Conservation (phyloP, 1,140 invertebrate genomes). For the Cataglyphis hispanica region DNA sequence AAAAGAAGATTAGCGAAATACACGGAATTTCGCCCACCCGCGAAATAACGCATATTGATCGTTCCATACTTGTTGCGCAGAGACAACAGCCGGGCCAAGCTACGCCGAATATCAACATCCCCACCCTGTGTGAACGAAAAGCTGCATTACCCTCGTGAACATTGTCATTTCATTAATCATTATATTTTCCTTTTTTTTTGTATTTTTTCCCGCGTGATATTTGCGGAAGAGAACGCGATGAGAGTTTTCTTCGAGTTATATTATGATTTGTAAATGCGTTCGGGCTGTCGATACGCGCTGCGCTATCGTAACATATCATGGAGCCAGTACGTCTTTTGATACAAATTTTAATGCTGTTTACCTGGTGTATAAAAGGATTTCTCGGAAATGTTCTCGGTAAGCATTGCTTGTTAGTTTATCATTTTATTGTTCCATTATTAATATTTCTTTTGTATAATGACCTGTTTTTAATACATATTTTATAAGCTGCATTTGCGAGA, state of each 20-base stretch:
- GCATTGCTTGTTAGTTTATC: constrained; percentile 41
- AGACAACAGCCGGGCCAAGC: constrained; percentile 67
- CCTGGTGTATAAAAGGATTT: constrained; percentile 79
- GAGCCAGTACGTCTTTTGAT: constrained; percentile 81
- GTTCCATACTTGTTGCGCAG: constrained; percentile 83
- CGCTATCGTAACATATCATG: constrained; percentile 84
- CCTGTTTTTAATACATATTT: not conserved
- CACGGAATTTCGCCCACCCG: constrained; percentile 60
- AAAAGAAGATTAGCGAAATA: constrained; percentile 56
- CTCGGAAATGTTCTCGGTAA: constrained; percentile 82
- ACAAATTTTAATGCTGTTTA: constrained; percentile 79
- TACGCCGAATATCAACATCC: constrained; percentile 62
- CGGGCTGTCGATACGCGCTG: constrained; percentile 74
- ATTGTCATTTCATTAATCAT: constrained; percentile 28
- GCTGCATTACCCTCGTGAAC: constrained; percentile 77
- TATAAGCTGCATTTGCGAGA: not conserved
- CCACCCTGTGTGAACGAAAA: constrained; percentile 66
- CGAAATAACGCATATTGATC: constrained; percentile 81
- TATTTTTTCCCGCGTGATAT: constrained; percentile 32
- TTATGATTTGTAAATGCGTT: constrained; percentile 81
- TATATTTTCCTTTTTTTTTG: not conserved
- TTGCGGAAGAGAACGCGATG: constrained; percentile 78
- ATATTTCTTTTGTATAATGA: not conserved
- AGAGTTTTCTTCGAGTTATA: constrained; percentile 77
- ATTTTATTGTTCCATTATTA: not conserved